Conservation (phyloP, 2,888 invertebrate genomes). For the Sphaeridia pumilis region DNA sequence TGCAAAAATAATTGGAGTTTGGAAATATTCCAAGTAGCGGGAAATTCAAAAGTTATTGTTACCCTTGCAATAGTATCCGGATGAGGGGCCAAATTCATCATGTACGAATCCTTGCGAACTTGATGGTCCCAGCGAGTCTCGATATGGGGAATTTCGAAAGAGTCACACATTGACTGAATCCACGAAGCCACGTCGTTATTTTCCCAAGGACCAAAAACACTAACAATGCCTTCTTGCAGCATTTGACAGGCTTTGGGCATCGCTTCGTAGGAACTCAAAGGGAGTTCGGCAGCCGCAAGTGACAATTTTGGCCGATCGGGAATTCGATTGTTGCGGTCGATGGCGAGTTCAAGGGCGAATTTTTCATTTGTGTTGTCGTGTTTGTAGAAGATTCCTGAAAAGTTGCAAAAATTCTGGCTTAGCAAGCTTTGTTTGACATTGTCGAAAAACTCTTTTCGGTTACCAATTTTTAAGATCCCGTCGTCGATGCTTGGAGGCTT, state of each 20-base stretch:
- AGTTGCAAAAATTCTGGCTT: no score
- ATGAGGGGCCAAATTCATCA: constrained; percentile 87
- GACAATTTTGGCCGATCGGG: constrained; percentile 1
- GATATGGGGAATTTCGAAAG: constrained; percentile 88
- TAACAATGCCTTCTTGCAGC: constrained; percentile 73
- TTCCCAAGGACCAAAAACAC: constrained; percentile 78
- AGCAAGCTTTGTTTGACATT: no score
- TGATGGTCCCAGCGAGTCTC: constrained; percentile 90
- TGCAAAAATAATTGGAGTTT: constrained; percentile 39
- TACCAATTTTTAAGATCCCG: no score
- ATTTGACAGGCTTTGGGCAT: constrained; percentile 60
- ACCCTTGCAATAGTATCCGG: constrained; percentile 74
- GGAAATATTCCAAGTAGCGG: background rate
- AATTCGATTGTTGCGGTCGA: constrained; percentile 6
- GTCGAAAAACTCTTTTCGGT: no score
- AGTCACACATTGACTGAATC: constrained; percentile 89
- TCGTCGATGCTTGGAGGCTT: no score
- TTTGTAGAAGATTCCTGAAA: constrained; percentile 2
- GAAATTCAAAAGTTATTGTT: constrained; percentile 36
- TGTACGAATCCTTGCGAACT: constrained; percentile 54
- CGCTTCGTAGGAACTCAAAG: constrained; percentile 1
- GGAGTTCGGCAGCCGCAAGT: constrained; percentile 2
- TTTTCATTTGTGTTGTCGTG: constrained; percentile 5
- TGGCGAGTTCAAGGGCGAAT: constrained; percentile 7
- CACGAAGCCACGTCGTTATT: constrained; percentile 79